These are phyloP conservation scores for Macrobrachium rosenbergii DNA, from an alignment of 1,140 invertebrate genomes.

Conservation along the genomic window DNA sequence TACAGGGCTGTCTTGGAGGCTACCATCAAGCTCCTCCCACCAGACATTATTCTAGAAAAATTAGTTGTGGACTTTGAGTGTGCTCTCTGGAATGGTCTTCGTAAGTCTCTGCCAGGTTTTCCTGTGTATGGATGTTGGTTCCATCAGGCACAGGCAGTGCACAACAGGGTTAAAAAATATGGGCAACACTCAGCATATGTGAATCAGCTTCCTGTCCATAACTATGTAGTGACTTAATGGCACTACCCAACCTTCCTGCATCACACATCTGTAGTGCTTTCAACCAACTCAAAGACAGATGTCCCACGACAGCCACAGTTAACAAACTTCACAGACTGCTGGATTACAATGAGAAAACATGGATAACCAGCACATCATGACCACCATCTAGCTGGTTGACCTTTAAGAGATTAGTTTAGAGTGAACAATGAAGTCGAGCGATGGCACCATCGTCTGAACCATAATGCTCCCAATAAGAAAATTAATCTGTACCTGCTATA, in stretches of 20 bases:
- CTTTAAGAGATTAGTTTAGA: conserved; percentile 20
- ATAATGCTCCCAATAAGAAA: conserved; percentile 24
- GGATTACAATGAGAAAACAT: conserved; percentile 12
- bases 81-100: no score
- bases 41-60: no score
- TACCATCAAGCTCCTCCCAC: no score
- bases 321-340: no score
- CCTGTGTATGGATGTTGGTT: conserved; percentile 29
- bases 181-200: conserved; percentile 14
- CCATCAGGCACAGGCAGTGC: conserved; percentile 2
- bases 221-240: conserved; percentile 2
- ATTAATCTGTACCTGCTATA: conserved; percentile 24
- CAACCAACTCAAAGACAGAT: no score
- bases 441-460: conserved; percentile 31
- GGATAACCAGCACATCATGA: background rate
- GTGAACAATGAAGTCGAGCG: background rate
- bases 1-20: no score
- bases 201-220: conserved; percentile 13
- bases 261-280: conserved; percentile 22
- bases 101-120: background rate
- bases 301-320: no score
- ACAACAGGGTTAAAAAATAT: conserved; percentile 25
- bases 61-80: no score
- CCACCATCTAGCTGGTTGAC: conserved; percentile 15
- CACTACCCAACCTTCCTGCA: conserved; percentile 31